phyloP scores from a whole-genome alignment of 2,888 invertebrate genomes.

The Chelonus formosanus region DNA sequence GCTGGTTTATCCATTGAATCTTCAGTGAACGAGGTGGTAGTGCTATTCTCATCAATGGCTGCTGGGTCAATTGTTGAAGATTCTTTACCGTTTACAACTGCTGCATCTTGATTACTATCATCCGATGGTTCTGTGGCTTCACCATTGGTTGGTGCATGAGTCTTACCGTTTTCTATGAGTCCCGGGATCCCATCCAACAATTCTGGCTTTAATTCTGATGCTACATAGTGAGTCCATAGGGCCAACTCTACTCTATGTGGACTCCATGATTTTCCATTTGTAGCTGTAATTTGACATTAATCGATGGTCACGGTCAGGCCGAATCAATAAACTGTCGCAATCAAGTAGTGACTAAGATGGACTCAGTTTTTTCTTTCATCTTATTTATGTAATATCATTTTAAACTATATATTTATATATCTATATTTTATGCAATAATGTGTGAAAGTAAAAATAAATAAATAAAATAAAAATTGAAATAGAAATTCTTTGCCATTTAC shows the following conservation, averaged over 20 bases:
- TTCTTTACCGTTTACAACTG: conserved; percentile 62
- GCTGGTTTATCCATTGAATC: conserved; percentile 77
- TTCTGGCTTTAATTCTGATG: conserved; percentile 85
- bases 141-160: conserved; percentile 62
- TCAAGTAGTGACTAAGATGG: background rate
- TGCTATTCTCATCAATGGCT: conserved; percentile 74
- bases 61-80: conserved; percentile 66
- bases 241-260: conserved; percentile 85
- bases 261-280: conserved; percentile 67
- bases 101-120: conserved; percentile 78
- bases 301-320: conserved; percentile 58
- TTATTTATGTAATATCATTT: no score
- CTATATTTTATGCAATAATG: background rate
- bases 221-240: conserved; percentile 91
- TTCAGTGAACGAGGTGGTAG: conserved; percentile 79
- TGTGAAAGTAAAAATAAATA: no score
- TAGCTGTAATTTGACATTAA: conserved; percentile 53
- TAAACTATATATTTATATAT: no score
- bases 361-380: no score
- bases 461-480: no score
- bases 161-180: conserved; percentile 66
- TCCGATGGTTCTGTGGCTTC: conserved; percentile 70
- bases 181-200: conserved; percentile 77
- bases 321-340: background rate
- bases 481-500: no score